Base-by-base conservation (phyloP, 2,113 vertebrate species). In the Rhipidura dahli region DNA sequence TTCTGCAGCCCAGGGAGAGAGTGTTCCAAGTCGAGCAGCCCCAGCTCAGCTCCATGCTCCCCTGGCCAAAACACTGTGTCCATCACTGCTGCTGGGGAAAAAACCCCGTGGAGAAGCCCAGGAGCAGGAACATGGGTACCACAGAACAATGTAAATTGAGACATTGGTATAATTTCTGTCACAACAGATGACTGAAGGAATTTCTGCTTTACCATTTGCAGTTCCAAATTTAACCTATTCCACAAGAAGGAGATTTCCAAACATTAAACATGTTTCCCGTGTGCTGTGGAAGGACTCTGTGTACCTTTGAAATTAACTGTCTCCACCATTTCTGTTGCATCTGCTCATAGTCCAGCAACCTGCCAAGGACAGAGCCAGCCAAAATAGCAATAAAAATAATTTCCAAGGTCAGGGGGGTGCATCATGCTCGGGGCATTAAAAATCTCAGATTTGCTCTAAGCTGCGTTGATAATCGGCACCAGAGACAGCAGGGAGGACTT, bases 61-160 rank as follows among this genome's bases (percentile, higher is more conserved):
- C 42, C 5, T 5, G 21, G 44, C 64, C 61, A 30, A 24, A 65
- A 44, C 12, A 4, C 35, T 51, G 30, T 13, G 10, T 6, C 66
- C 44, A 20, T 20, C 73, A 42, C 71, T 9, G 17, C 14, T 28
- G 4, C 56, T 4, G 17, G 4, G 35, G 3, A 7, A 23, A 65
- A 13, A 8, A 0, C 0, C 30, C 16, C 39, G 15, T n/a, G 14
- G 24, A 27, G 30, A 9, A 54, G 31, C 30, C 30, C 37, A 40
- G 37, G 51, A 61, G 27, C 28, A 61, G 31, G 39, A 42, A 23
- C 65, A 53, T 1, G 1, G 35, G 33, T 7, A 37, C 27, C 73
- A 37, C 0, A 2, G 13, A 50, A 8, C 1, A 7, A 22, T 7
- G 7, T 14, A 37, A 47, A 68, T 23, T 11, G 1, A 3, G 60